These are phyloP conservation scores for Onchidella celtica DNA, from an alignment of 2,888 invertebrate genomes.

Conservation along the genomic window DNA sequence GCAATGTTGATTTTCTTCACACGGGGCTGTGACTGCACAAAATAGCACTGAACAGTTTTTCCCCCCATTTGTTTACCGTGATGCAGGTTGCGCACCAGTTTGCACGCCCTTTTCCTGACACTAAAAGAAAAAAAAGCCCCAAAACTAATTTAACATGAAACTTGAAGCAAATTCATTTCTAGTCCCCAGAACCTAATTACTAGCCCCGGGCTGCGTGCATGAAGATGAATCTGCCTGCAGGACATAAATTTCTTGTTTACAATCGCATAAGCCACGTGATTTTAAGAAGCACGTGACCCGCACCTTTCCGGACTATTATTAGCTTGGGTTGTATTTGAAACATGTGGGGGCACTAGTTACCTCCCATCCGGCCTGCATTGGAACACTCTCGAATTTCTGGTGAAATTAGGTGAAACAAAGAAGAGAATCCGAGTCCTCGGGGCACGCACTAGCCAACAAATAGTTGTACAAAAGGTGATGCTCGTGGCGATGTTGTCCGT, in stretches of 20 bases:
- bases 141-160: not conserved
- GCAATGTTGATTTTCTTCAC: too few species aligned
- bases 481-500: too few species aligned
- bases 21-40: too few species aligned
- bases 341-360: constrained; percentile 8
- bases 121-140: too few species aligned
- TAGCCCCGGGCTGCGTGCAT: not conserved
- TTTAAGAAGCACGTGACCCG: constrained; percentile 23
- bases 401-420: not conserved
- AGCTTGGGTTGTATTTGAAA: not conserved
- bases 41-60: too few species aligned
- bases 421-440: not conserved
- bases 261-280: constrained; percentile 32
- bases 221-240: not conserved
- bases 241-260: constrained; percentile 31
- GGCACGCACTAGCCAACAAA: too few species aligned
- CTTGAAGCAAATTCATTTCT: not conserved
- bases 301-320: not conserved
- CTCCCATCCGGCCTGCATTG: too few species aligned
- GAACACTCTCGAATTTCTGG: not conserved
- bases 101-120: not conserved
- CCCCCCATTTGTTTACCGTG: too few species aligned
- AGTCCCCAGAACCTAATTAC: not conserved
- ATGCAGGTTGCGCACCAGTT: too few species aligned
- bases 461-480: too few species aligned